phyloP scores from a whole-genome alignment of 2,888 invertebrate genomes.

The Zele albiditarsus region DNA sequence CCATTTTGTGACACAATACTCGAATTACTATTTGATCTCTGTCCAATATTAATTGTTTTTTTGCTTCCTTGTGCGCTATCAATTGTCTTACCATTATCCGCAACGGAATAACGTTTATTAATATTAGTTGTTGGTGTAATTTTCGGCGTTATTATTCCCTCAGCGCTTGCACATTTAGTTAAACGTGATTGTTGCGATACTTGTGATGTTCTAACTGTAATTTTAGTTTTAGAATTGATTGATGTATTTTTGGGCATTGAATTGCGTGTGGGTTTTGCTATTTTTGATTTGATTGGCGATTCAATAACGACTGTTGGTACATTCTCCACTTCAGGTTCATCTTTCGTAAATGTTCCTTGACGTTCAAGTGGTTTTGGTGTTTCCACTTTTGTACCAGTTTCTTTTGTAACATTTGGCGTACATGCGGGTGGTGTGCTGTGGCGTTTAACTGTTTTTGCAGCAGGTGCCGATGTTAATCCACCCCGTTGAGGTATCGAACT shows the following conservation, averaged over 20 bases:
- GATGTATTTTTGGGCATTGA: constrained; percentile 57
- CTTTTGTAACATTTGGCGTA: constrained; percentile 48
- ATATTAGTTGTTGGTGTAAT: constrained; percentile 26
- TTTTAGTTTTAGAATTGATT: constrained; percentile 56
- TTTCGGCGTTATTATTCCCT: constrained; percentile 55
- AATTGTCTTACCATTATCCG: constrained; percentile 47
- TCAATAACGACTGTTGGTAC: constrained; percentile 62
- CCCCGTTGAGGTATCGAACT: constrained; percentile 65
- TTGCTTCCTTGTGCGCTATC: constrained; percentile 50
- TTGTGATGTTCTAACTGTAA: constrained; percentile 54
- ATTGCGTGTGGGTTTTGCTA: constrained; percentile 62
- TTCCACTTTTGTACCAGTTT: constrained; percentile 43
- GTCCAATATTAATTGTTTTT: constrained; percentile 52
- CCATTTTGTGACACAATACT: constrained; percentile 75
- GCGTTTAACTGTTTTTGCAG: constrained; percentile 62
- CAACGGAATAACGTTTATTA: constrained; percentile 31
- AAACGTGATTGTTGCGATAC: constrained; percentile 54
- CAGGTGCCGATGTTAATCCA: constrained; percentile 57
- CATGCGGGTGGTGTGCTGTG: constrained; percentile 59
- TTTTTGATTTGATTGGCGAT: constrained; percentile 63
- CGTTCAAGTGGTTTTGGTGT: constrained; percentile 78
- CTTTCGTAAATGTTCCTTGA: constrained; percentile 95
- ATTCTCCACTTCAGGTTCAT: constrained; percentile 76
- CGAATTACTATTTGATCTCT: constrained; percentile 77
- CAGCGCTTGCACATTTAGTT: constrained; percentile 55